Conservation (phyloP, 2,888 invertebrate genomes). For the Eupithecia tripunctaria region DNA sequence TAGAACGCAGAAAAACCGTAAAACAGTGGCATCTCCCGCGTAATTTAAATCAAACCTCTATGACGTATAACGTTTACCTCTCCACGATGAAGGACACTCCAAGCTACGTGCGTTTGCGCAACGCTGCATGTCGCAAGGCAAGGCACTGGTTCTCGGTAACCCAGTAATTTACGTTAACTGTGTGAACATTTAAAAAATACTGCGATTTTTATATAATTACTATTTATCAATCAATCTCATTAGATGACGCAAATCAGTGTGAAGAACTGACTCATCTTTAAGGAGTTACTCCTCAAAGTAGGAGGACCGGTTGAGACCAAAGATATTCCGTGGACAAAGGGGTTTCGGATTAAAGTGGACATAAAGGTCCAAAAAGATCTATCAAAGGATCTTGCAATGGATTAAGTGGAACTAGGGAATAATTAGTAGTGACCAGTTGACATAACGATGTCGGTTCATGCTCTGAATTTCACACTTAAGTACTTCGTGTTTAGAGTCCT, state of each 20-base stretch:
- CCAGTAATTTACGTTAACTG: slow-evolving; percentile 25
- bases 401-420: too few relatives aligned
- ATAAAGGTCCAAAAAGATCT: too few relatives aligned
- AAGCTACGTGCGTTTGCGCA: slow-evolving; percentile 51
- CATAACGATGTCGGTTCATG: too few relatives aligned
- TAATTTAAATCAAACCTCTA: neutral
- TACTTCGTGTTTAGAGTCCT: too few relatives aligned
- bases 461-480: too few relatives aligned
- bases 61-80: neutral
- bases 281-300: neutral
- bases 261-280: neutral
- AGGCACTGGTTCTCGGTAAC: slow-evolving; percentile 25
- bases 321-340: too few relatives aligned
- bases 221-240: neutral
- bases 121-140: slow-evolving; percentile 44
- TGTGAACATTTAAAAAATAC: slow-evolving; percentile 26
- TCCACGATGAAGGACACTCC: slow-evolving; percentile 50
- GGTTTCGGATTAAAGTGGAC: too few relatives aligned
- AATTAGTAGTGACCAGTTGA: too few relatives aligned
- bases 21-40: neutral
- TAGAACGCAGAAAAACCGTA: neutral
- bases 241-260: neutral
- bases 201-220: neutral
- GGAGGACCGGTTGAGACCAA: too few relatives aligned
- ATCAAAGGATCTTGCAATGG: too few relatives aligned